phyloP scores from a whole-genome alignment of 2,113 vertebrate genomes.

The Leucoraja erinaceus region DNA sequence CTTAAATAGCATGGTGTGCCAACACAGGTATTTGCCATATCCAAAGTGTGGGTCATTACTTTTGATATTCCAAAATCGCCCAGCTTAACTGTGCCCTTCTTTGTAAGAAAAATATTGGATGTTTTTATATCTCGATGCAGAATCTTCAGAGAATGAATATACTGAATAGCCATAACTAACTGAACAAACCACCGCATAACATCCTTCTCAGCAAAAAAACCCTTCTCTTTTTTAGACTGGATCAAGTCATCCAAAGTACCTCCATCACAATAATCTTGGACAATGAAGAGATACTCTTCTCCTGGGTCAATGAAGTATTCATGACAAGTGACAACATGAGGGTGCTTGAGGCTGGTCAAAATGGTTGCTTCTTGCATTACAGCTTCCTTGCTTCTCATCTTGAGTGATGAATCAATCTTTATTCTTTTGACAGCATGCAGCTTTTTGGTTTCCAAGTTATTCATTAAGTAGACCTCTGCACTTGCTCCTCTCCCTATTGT shows the following conservation, averaged over 20 bases:
- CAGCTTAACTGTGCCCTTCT: conserved; percentile 58
- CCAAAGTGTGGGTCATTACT: conserved; percentile 58
- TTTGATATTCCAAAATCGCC: conserved; percentile 72
- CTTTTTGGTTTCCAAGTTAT: conserved; percentile 49
- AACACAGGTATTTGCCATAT: conserved; percentile 67
- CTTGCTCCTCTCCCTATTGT: conserved; percentile 59
- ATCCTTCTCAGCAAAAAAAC: conserved; percentile 51
- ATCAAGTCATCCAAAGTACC: conserved; percentile 64
- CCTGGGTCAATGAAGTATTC: conserved; percentile 52
- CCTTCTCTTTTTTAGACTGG: conserved; percentile 46
- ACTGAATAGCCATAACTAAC: conserved; percentile 56
- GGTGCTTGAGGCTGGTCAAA: conserved; percentile 56
- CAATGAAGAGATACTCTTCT: conserved; percentile 58
- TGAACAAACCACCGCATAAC: conserved; percentile 66
- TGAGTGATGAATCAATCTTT: conserved; percentile 46
- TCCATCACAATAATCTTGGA: conserved; percentile 66
- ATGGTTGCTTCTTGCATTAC: conserved; percentile 64
- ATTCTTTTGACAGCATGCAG: conserved; percentile 63
- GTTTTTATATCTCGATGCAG: conserved; percentile 70
- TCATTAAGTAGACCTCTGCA: conserved; percentile 66
- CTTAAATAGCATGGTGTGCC: conserved; percentile 70
- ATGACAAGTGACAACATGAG: conserved; percentile 60
- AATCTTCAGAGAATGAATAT: conserved; percentile 61
- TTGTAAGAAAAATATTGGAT: conserved; percentile 66
- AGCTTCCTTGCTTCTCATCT: conserved; percentile 48